These are phyloP conservation scores for Cacoxenus indagator DNA, from an alignment of 2,888 invertebrate species.

Conservation along the genomic window DNA sequence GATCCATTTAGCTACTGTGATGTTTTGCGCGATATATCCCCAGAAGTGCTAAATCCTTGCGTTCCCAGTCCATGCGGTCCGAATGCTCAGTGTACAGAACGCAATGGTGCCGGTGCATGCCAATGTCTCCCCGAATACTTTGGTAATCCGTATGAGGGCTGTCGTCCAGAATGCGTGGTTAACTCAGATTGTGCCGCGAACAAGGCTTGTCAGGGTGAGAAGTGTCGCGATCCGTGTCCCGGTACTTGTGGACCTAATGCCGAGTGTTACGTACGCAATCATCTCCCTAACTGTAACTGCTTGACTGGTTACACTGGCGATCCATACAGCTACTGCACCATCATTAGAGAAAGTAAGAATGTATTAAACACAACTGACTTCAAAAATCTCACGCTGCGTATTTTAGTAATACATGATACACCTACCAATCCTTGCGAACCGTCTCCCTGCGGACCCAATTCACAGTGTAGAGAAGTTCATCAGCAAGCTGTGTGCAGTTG, in stretches of 20 bases:
- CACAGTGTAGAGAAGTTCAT: slow-evolving; percentile 74
- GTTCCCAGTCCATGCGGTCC: slow-evolving; percentile 83
- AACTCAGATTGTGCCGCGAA: slow-evolving; percentile 81
- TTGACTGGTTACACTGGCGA: slow-evolving; percentile 81
- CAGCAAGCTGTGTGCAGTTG: slow-evolving; percentile 76
- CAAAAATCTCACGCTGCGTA: not conserved
- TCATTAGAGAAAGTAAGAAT: slow-evolving; percentile 72
- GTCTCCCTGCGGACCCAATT: slow-evolving; percentile 77
- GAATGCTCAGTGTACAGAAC: slow-evolving; percentile 80
- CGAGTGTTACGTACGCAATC: slow-evolving; percentile 80
- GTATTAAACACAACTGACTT: not conserved
- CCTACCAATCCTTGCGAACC: slow-evolving; percentile 74
- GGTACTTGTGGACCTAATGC: slow-evolving; percentile 83
- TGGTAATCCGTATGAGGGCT: slow-evolving; percentile 84
- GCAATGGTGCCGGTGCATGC: slow-evolving; percentile 77
- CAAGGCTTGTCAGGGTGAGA: slow-evolving; percentile 79
- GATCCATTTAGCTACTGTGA: slow-evolving; percentile 73
- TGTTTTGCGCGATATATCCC: slow-evolving; percentile 47
- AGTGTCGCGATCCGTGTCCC: slow-evolving; percentile 84
- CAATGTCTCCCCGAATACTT: slow-evolving; percentile 79
- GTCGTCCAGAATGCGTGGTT: slow-evolving; percentile 80
- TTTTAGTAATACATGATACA: slow-evolving; percentile 57
- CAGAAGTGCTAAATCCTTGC: slow-evolving; percentile 73
- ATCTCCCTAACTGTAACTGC: slow-evolving; percentile 80
- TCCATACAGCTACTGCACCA: slow-evolving; percentile 78